Conservation (phyloP, 2,888 invertebrate genomes). For the Poecilus cupreus region DNA sequence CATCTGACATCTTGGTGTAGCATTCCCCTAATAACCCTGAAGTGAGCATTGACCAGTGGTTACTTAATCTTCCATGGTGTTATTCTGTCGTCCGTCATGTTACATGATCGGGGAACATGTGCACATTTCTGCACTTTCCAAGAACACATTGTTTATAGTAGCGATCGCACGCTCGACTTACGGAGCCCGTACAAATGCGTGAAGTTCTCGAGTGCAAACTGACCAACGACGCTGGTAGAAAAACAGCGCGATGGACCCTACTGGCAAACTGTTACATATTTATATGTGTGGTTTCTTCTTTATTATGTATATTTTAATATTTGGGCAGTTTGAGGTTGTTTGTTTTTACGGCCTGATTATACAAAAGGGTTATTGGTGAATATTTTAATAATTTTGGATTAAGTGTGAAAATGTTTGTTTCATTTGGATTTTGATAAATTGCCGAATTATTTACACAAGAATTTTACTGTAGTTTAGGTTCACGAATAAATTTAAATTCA, state of each 20-base stretch:
- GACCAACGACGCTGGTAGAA: constrained; percentile 12
- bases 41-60: neutral
- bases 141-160: constrained; percentile 45
- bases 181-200: constrained; percentile 37
- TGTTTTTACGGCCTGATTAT: neutral
- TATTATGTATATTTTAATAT: neutral
- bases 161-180: neutral
- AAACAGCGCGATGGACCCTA: neutral
- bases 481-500: too few relatives aligned
- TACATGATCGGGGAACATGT: constrained; percentile 44
- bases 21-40: constrained; percentile 11
- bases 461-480: neutral
- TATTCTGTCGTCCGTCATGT: constrained; percentile 24
- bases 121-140: constrained; percentile 44
- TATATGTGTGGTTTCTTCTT: constrained; percentile 10
- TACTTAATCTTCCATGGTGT: constrained; percentile 19
- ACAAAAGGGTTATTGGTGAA: neutral
- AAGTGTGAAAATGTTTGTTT: neutral
- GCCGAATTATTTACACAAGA: neutral
- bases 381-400: neutral
- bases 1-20: neutral
- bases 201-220: constrained; percentile 16
- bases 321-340: neutral
- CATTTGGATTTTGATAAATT: neutral
- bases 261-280: constrained; percentile 23